These are phyloP conservation scores for Chionoecetes opilio DNA, from an alignment of 1,140 invertebrate species.

Conservation along the genomic window DNA sequence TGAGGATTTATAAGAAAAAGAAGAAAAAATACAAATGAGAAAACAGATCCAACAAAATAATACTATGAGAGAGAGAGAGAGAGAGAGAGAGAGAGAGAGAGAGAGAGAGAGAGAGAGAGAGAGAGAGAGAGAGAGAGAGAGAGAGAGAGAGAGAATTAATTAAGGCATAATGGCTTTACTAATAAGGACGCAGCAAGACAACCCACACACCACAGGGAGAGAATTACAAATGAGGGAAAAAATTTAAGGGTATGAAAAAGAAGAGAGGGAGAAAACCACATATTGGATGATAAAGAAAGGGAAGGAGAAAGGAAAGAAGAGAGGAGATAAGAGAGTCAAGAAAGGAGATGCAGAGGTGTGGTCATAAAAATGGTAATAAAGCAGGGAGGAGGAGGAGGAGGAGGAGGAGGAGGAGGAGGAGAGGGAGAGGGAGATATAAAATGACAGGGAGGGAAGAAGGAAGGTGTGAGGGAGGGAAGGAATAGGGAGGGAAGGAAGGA, in stretches of 20 bases:
- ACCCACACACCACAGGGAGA: too few species aligned
- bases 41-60: too few species aligned
- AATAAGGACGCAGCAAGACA: too few species aligned
- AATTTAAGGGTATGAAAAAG: too few species aligned
- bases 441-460: neutral
- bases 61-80: neutral
- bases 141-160: neutral
- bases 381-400: neutral
- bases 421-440: neutral
- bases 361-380: neutral
- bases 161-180: too few species aligned
- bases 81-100: slow-evolving; percentile 41
- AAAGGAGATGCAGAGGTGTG: too few species aligned
- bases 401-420: neutral
- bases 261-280: neutral
- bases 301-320: too few species aligned
- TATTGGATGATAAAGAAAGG: too few species aligned
- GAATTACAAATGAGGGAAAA: too few species aligned
- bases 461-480: too few species aligned
- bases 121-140: slow-evolving; percentile 46
- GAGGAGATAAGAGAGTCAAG: neutral
- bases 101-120: slow-evolving; percentile 42
- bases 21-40: too few species aligned
- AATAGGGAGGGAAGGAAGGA: neutral
- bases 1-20: too few species aligned